Conservation (phyloP, 2,888 invertebrate species). For the Temnothorax rugatulus region DNA sequence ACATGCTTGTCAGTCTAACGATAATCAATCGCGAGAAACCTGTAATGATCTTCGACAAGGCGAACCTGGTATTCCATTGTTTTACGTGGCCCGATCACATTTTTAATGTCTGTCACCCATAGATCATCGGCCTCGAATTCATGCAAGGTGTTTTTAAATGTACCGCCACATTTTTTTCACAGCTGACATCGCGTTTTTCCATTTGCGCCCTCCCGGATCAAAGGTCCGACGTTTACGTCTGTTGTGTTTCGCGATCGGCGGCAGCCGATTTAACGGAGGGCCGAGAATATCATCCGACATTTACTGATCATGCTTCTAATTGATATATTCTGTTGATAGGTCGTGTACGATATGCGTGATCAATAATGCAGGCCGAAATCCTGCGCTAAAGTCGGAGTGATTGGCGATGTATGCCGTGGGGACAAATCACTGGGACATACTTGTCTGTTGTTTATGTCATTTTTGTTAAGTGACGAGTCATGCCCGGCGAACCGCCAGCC, state of each 20-base stretch:
- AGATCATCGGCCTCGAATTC: not conserved
- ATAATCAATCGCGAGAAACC: not conserved
- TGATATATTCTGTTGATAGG: slow-evolving; percentile 17
- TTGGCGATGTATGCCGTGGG: not conserved
- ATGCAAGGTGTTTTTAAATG: not conserved
- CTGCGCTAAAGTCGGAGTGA: not conserved
- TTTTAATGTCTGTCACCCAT: not conserved
- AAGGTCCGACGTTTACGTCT: not conserved
- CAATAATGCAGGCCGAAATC: not conserved
- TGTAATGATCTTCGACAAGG: not conserved
- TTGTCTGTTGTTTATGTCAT: slow-evolving; percentile 34
- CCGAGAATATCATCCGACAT: not conserved
- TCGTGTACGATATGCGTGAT: not conserved
- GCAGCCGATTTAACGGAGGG: too few species aligned
- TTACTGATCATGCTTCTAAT: not conserved
- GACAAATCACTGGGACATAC: slow-evolving; percentile 1
- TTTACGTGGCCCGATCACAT: not conserved
- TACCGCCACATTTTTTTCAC: not conserved
- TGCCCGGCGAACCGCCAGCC: slow-evolving; percentile 84
- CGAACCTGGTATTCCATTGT: not conserved
- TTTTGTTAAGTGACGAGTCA: slow-evolving; percentile 62
- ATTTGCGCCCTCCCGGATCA: too few species aligned
- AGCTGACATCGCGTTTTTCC: not conserved
- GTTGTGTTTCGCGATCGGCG: too few species aligned
- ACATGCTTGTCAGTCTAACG: not conserved